These are phyloP conservation scores for Daphoenositta chrysoptera DNA, from an alignment of 2,113 vertebrate species.

Conservation along the genomic window DNA sequence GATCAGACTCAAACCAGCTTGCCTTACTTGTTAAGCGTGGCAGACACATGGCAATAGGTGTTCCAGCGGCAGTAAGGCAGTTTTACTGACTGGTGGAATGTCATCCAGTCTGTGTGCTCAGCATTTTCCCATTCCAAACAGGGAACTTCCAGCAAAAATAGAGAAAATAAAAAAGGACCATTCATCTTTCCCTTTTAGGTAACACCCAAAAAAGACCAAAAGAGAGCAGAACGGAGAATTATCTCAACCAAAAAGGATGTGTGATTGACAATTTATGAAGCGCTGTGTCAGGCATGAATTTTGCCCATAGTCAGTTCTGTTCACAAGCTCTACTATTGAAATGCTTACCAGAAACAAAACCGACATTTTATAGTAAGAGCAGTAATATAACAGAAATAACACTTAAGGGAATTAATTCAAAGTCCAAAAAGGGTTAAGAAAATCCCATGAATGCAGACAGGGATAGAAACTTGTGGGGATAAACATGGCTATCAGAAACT, in stretches of 20 bases:
- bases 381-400: not conserved
- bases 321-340: not conserved
- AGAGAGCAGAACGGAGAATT: not conserved
- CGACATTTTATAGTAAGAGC: not conserved
- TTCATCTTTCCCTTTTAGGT: not conserved
- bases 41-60: rapidly evolving
- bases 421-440: not conserved
- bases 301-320: not conserved
- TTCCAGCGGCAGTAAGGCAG: not conserved
- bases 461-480: not conserved
- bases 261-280: not conserved
- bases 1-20: not conserved
- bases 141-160: not conserved
- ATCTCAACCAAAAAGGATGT: not conserved
- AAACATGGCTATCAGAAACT: not conserved
- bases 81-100: not conserved
- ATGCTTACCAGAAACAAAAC: not conserved
- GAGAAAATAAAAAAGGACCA: not conserved
- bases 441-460: not conserved
- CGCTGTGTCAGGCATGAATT: rapidly evolving
- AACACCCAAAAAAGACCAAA: not conserved
- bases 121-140: not conserved
- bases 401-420: not conserved
- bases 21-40: not conserved
- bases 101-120: rapidly evolving